A percentile compares a stretch with the other conserved stretches of the same genome.
Evolutionary conservation across 2,888 invertebrate genomes (phyloP).

Genomic region (Diabrotica balteata): DNA sequence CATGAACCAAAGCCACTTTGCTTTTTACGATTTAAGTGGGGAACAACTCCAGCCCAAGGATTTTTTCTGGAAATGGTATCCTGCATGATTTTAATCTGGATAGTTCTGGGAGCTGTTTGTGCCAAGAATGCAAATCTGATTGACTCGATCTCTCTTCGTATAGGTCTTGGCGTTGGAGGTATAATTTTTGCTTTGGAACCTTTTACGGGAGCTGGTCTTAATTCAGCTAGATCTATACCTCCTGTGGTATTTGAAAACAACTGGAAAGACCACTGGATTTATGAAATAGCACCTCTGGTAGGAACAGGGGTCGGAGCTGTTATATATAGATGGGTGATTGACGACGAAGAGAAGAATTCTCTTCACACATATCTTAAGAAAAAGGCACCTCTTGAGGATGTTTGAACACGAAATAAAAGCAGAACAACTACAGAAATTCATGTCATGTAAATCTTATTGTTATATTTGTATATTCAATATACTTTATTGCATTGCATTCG

Average conservation of each 20-base stretch:
- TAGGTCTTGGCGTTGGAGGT: constrained; percentile 6
- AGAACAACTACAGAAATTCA: no score
- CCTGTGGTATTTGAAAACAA: constrained; percentile 28
- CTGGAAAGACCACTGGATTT: constrained; percentile 33
- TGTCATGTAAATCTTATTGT: no score
- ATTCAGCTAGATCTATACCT: constrained; percentile 36
- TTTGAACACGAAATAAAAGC: no score
- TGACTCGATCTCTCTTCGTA: constrained; percentile 32
- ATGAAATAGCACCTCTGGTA: constrained; percentile 28
- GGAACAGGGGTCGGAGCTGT: constrained; percentile 28
- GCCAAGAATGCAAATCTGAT: constrained; percentile 4
- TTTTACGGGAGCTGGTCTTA: constrained; percentile 35
- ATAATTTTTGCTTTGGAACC: constrained; percentile 21
- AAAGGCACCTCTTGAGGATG: no score
- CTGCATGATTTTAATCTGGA: constrained; percentile 24
- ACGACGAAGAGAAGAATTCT: constrained; percentile 19
- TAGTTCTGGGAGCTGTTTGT: constrained; percentile 28
- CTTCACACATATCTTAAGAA: constrained; percentile 11
- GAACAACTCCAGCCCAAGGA: constrained; percentile 20
- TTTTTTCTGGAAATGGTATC: constrained; percentile 31
- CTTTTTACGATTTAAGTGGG: constrained; percentile 18
- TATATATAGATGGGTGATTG: constrained; percentile 32
- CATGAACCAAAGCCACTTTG: constrained; percentile 17
- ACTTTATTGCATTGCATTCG: no score
- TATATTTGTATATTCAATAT: no score